Evolutionary conservation across 2,797 vertebrate species (phyloP).

Genomic region (Danio jaintianensis): DNA sequence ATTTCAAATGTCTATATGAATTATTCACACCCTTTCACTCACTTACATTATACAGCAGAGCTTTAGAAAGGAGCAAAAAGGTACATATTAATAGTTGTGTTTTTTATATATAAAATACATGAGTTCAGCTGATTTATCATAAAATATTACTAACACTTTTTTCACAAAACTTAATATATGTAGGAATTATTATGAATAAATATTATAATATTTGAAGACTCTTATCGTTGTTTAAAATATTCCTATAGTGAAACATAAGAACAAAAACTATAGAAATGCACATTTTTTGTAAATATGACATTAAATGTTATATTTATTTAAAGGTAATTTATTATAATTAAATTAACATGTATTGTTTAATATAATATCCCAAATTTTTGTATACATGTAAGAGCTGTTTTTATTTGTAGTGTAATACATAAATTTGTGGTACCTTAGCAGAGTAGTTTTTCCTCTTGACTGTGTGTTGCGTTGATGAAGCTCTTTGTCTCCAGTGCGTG

Average conservation of each 20-base stretch:
- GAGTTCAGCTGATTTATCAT: neutral
- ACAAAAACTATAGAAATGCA: neutral
- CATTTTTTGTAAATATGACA: neutral
- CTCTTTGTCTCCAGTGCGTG: constrained; percentile 1
- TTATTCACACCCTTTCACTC: constrained; percentile 8
- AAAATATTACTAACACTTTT: neutral
- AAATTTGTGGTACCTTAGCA: constrained; percentile 26
- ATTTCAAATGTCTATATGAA: constrained; percentile 11
- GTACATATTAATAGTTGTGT: neutral
- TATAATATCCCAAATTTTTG: neutral
- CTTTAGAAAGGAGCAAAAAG: neutral
- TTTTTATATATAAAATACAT: neutral
- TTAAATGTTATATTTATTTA: neutral
- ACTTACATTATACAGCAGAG: neutral
- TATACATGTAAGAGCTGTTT: neutral
- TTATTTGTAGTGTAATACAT: neutral
- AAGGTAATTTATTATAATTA: neutral
- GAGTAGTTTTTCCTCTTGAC: constrained; percentile 16
- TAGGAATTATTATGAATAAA: no score
- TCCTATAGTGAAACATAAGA: no score
- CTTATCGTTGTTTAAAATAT: no score
- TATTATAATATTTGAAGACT: no score
- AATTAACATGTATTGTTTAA: neutral
- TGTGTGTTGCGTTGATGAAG: neutral
- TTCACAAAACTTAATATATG: no score